phyloP scores from a whole-genome alignment of 2,797 vertebrate species.

The Nannoperca australis region DNA sequence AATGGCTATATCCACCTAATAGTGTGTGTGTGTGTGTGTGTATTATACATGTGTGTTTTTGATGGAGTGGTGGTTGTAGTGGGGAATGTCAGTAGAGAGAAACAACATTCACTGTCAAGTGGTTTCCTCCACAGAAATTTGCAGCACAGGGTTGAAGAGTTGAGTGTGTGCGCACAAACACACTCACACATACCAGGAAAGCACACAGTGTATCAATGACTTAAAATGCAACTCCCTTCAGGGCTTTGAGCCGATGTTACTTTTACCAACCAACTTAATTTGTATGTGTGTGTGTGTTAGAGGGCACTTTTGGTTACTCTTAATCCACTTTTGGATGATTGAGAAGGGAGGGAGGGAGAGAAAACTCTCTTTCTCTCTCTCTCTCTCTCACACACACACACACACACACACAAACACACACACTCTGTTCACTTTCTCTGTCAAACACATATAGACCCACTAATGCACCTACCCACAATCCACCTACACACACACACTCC shows the following conservation, averaged over 20 bases:
- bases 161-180: conserved; percentile 18
- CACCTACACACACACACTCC: conserved; percentile 36
- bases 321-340: conserved; percentile 62
- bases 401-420: conserved; percentile 16
- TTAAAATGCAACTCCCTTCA: conserved; percentile 40
- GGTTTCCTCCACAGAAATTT: conserved; percentile 23
- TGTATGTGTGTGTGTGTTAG: conserved; percentile 18
- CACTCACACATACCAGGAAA: conserved; percentile 4
- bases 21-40: conserved; percentile 11
- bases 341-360: conserved; percentile 38
- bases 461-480: conserved; percentile 41
- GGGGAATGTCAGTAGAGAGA: conserved; percentile 13
- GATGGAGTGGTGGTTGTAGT: background rate
- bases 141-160: conserved; percentile 13
- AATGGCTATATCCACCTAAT: background rate
- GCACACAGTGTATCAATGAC: conserved; percentile 43
- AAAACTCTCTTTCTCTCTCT: background rate
- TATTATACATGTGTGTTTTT: conserved; percentile 24
- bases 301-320: conserved; percentile 59
- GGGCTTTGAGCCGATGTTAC: conserved; percentile 39
- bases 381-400: background rate
- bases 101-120: conserved; percentile 28
- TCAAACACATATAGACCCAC: conserved; percentile 41
- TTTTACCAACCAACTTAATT: conserved; percentile 52
- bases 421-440: conserved; percentile 12